Percentiles rank a stretch among this genome's conserved stretches.
Conservation (phyloP, 1,140 invertebrate species). For the Zaprionus camerounensis region DNA sequence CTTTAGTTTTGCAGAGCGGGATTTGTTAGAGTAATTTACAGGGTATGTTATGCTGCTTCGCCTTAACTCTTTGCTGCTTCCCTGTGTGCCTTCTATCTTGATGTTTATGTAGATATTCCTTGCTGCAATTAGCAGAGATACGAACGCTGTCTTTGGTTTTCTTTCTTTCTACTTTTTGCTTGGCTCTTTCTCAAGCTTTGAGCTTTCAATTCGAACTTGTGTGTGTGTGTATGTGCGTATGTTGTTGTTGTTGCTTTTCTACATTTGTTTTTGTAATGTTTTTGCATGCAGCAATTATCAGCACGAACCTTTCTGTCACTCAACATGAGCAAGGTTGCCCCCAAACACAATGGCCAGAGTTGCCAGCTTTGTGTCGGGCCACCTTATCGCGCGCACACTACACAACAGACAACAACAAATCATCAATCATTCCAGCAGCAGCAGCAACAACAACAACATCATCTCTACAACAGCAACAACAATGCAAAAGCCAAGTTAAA, state of each 20-base stretch:
- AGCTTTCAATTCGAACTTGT: neutral
- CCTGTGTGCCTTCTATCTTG: slow-evolving; percentile 7
- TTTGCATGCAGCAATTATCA: slow-evolving; percentile 70
- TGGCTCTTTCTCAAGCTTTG: slow-evolving; percentile 3
- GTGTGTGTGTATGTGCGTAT: neutral
- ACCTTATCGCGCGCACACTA: slow-evolving; percentile 57
- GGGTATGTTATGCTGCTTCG: neutral
- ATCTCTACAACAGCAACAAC: slow-evolving; percentile 22
- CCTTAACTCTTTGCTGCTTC: neutral
- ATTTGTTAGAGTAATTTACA: neutral
- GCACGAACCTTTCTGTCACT: slow-evolving; percentile 68
- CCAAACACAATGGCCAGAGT: slow-evolving; percentile 69
- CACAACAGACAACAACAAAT: slow-evolving; percentile 60
- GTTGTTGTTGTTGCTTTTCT: neutral
- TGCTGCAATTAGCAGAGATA: slow-evolving; percentile 36
- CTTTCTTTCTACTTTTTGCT: slow-evolving; percentile 17
- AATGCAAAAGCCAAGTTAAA: slow-evolving; percentile 56
- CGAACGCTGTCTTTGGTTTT: slow-evolving; percentile 18
- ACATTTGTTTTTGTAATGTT: slow-evolving; percentile 13
- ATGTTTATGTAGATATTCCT: slow-evolving; percentile 14
- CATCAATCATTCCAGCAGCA: slow-evolving; percentile 67
- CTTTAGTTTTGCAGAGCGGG: too few relatives aligned
- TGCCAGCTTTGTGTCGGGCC: slow-evolving; percentile 38
- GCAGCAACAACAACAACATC: slow-evolving; percentile 20
- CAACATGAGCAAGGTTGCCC: slow-evolving; percentile 56